Evolutionary conservation across 2,888 invertebrate species (phyloP), one percentile per base, ranked within the genome.

Genomic region (Dione juno): DNA sequence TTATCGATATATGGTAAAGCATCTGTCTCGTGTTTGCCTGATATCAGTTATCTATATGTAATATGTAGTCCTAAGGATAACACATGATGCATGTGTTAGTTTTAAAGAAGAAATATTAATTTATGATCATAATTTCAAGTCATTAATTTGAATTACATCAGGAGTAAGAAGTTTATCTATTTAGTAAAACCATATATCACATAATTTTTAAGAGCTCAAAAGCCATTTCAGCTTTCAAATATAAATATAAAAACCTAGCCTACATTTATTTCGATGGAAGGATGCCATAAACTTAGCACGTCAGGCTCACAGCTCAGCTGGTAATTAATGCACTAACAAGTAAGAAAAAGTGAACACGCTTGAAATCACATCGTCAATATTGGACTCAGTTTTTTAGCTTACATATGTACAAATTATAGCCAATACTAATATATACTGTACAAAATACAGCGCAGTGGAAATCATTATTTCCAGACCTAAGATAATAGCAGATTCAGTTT

Each of bases 291-390:
- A n/a, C 43, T 28, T 1, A 58, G 13, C 43, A 41, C 41, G 19
- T 10, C 37, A 37, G 1, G 40, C 28, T 14, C 59, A 14, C 19
- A 13, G 58, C n/a, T n/a, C 13, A 1, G 14, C 11, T 16, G 28
- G n/a, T 40, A 8, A 21, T 59, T 59, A 43, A 59, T 43, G 59
- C 43, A 19, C 11, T 21, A 59, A 59, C 21, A 21, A 21, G 41
- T 41, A 41, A 21, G n/a, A 59, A 59, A 21, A 59, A 43, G 43
- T 43, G 1, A 59, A 28, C 43, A 43, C 19, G 59, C 21, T 21
- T 14, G 14, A 43, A 59, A 59, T 43, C 41, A 59, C 43, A 2
- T 14, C 21, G 21, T 43, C 11, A 9, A 28, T 59, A 41, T 19
- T 19, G 13, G 21, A 41, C 13, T 58, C 3, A 11, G 14, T 41